phyloP scores from a whole-genome alignment of 2,113 vertebrate species.

The Albula glossodonta region DNA sequence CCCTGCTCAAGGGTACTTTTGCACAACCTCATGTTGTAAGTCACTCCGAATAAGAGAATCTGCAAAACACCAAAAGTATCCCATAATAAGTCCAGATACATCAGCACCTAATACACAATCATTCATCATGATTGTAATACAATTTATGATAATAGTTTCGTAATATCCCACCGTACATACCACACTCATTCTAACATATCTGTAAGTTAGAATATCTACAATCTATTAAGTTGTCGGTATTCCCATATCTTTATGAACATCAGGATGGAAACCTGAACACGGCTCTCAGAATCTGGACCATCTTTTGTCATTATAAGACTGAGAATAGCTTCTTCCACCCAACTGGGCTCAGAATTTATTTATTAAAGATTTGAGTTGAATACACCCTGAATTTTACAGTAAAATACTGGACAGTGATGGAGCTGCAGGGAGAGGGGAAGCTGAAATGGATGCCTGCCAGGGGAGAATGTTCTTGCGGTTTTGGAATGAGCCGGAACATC shows the following conservation, averaged over 20 bases:
- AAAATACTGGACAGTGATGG: not conserved
- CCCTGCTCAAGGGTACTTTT: no score
- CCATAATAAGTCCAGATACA: not conserved
- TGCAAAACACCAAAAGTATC: no score
- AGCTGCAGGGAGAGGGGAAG: not conserved
- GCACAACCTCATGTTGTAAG: no score
- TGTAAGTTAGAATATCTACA: not conserved
- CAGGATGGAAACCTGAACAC: not conserved
- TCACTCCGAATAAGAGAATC: no score
- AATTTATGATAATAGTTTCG: not conserved
- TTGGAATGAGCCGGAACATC: constrained; percentile 29
- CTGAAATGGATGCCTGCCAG: constrained; percentile 31
- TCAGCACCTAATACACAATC: not conserved
- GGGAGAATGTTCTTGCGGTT: constrained; percentile 32
- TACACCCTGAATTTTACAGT: not conserved
- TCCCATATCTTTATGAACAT: not conserved
- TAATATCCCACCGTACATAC: not conserved
- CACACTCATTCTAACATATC: not conserved
- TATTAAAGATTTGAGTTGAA: not conserved
- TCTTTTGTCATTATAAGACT: no score
- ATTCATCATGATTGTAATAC: not conserved
- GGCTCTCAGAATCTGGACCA: no score
- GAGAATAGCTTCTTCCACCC: no score
- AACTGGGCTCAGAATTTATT: no score
- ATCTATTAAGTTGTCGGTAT: not conserved